These are phyloP conservation scores for Agriotes lineatus DNA, from an alignment of 2,888 invertebrate species.

Conservation along the genomic window DNA sequence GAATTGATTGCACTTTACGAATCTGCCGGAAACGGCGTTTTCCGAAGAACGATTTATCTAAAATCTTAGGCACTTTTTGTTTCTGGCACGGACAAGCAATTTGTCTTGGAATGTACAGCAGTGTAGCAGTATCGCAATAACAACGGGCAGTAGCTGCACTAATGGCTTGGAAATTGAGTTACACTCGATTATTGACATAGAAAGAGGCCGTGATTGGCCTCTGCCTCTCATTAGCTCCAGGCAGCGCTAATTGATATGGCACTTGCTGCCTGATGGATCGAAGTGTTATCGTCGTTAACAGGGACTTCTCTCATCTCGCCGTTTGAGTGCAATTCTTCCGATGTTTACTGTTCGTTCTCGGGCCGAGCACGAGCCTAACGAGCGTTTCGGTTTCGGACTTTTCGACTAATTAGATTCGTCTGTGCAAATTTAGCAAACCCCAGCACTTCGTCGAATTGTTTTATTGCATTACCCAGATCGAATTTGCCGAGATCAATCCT, in stretches of 20 bases:
- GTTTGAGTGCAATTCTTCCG: slow-evolving; percentile 21
- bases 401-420: slow-evolving; percentile 19
- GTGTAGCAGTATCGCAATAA: slow-evolving; percentile 37
- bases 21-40: no score
- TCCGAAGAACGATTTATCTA: background rate
- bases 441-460: slow-evolving; percentile 26
- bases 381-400: slow-evolving; percentile 17
- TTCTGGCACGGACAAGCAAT: slow-evolving; percentile 29
- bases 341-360: slow-evolving; percentile 3
- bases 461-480: slow-evolving; percentile 26
- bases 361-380: no score
- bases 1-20: no score
- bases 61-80: background rate
- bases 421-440: slow-evolving; percentile 20
- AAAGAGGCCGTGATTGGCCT: slow-evolving; percentile 49
- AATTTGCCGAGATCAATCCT: slow-evolving; percentile 24
- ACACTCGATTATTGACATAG: slow-evolving; percentile 51
- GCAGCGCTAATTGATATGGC: slow-evolving; percentile 48
- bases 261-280: slow-evolving; percentile 41
- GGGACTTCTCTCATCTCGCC: slow-evolving; percentile 2
- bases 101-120: slow-evolving; percentile 28
- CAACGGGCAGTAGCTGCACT: slow-evolving; percentile 44
- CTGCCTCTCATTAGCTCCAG: slow-evolving; percentile 49
- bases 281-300: slow-evolving; percentile 28
- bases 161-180: slow-evolving; percentile 52